Conservation (phyloP, 2,888 invertebrate genomes). For the Eurytoma californica region DNA sequence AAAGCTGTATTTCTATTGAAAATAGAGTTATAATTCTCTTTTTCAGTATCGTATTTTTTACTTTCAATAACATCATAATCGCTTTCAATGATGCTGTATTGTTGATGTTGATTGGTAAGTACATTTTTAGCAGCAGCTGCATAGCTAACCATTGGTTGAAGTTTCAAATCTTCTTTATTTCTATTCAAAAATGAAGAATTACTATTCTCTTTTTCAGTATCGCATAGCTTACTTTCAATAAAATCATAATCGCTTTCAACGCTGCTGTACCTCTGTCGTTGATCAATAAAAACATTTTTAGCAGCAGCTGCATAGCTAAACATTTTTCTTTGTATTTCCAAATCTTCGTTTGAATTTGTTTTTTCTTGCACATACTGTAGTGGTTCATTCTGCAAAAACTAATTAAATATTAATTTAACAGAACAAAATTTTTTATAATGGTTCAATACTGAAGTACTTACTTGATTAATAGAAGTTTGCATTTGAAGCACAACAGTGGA, state of each 20-base stretch:
- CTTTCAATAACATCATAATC: background rate
- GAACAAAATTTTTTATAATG: background rate
- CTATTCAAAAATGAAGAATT: background rate
- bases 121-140: slow-evolving; percentile 5
- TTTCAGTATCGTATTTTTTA: background rate
- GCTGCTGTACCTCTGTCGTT: no score
- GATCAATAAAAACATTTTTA: no score
- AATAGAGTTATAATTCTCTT: background rate
- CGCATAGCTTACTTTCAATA: background rate
- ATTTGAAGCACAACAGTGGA: no score
- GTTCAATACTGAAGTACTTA: background rate
- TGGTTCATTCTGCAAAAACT: background rate
- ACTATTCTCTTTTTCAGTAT: slow-evolving; percentile 1
- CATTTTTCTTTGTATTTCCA: background rate
- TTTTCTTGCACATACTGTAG: background rate
- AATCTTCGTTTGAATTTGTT: background rate
- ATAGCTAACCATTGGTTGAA: slow-evolving; percentile 29
- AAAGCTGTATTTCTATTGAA: background rate
- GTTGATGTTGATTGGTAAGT: background rate
- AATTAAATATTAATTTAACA: background rate
- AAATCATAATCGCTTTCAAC: no score
- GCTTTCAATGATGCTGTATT: no score
- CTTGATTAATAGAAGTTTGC: no score
- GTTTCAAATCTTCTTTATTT: no score
- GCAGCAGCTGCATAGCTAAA: no score